phyloP scores from a whole-genome alignment of 2,888 invertebrate genomes.

The Lymantria dispar region DNA sequence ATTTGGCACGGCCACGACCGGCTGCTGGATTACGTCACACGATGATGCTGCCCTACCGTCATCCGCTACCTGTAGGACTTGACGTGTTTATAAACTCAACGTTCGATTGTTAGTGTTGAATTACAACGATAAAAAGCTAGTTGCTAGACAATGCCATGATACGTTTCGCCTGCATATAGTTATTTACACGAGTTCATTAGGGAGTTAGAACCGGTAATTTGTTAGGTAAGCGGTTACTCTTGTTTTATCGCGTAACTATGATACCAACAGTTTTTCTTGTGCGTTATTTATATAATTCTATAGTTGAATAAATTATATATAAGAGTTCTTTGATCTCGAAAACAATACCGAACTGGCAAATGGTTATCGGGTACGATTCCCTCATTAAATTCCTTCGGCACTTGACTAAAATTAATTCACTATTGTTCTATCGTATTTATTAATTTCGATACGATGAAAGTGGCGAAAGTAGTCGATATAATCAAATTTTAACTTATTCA shows the following conservation, averaged over 20 bases:
- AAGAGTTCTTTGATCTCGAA: slow-evolving; percentile 13
- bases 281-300: too few relatives aligned
- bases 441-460: slow-evolving; percentile 14
- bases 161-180: slow-evolving; percentile 21
- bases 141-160: slow-evolving; percentile 28
- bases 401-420: slow-evolving; percentile 11
- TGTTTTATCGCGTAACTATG: too few relatives aligned
- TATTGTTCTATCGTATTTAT: slow-evolving; percentile 2
- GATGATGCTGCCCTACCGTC: slow-evolving; percentile 24
- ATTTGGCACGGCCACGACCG: slow-evolving; percentile 61
- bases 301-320: slow-evolving; percentile 1
- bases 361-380: slow-evolving; percentile 7
- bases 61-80: slow-evolving; percentile 29
- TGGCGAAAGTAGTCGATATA: slow-evolving; percentile 16
- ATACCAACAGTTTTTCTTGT: too few relatives aligned
- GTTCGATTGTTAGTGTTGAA: not conserved
- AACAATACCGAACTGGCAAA: slow-evolving; percentile 2
- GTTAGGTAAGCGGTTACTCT: slow-evolving; percentile 17
- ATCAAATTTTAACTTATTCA: slow-evolving; percentile 26
- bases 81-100: slow-evolving; percentile 17
- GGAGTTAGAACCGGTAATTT: slow-evolving; percentile 40
- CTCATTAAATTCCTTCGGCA: not conserved
- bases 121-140: too few relatives aligned
- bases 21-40: slow-evolving; percentile 52
- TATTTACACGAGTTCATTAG: slow-evolving; percentile 35